Base-by-base conservation (phyloP, 2,113 vertebrate species). In the Petrocephalus microphthalmus region DNA sequence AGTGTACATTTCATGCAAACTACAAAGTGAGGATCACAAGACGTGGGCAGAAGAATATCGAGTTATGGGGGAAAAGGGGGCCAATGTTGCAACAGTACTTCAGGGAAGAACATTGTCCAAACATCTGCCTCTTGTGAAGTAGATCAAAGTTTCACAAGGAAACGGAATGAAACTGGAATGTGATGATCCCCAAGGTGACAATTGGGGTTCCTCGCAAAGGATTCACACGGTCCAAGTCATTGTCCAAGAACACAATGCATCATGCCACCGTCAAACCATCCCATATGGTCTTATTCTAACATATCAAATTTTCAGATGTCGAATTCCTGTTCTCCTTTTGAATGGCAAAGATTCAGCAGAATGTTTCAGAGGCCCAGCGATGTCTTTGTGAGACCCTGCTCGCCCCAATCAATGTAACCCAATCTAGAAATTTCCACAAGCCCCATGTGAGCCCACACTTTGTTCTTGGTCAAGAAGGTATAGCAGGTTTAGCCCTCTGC, bases 101-200 rank as follows among this genome's bases (percentile, higher is more conserved):
- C 25, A 67, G 60, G 60, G n/a, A 82, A 82, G 20, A 64, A 64
- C 10, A 60, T 60, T n/a, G 22, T 60, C 33, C 33, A 64, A 54
- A 82, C 45, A 47, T 82, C 20, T 82, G 78, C 85, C 57, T 87
- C 57, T 45, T 22, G 37, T 52, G 53, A 53, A 22, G 85, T 86
- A 87, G n/a, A 87, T 87, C 42, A 25, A 67, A 60, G 54, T 47
- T 86, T 22, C 85, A 86, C 85, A 86, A 86, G 45, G 37, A 86
- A 87, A 47, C 56, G 15, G 49, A 17, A n/a, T 84, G 47, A n/a
- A 84, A 51, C 81, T 82, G 78, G 20, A 82, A 47, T 82, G 42
- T 22, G 57, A 64, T 67, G 85, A 57, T 37, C 33, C 42, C 85
- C 53, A 60, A 86, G 45, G 86, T 42, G 45, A 57, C 67, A 37